Evolutionary conservation across 2,888 invertebrate species (phyloP), one percentile per base, ranked within the genome.

Genomic region (Carcina quercana): DNA sequence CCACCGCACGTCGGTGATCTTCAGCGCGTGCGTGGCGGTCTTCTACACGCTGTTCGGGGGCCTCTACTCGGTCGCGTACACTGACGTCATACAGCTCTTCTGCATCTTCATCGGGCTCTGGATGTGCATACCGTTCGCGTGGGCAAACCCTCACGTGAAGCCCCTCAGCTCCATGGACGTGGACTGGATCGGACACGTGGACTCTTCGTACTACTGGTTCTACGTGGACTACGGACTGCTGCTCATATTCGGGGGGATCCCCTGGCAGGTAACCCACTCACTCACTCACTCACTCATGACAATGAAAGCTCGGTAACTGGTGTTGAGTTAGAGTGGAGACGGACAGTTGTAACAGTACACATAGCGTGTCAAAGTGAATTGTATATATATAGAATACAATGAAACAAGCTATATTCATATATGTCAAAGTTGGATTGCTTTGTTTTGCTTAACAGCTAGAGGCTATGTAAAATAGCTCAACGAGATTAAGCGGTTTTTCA

Each of bases 31-130:
- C 70, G 97, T 99, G 50, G 98, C 98, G 11, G 94, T 98, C 26
- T 93, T 96, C 83, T 99, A 99, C 86, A 98, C 98, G 1, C 89
- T 99, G 31, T 96, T 98, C 71, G 98, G 98, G 2, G 98, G 98
- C 0, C 89, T 99, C 25, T 99, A 99, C 84, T 93, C 97, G 32
- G 98, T 99, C 38, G 98, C 98, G 1, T 99, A 98, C 72, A 99
- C 98, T 1, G 98, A 98, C 72, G 98, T 98, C 55, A 96, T 98
- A 54, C 98, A 98, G 78, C 87, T 98, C 27, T 96, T 97, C 85
- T 98, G 97, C 83, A 98, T 98, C 65, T 97, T 98, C 79, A 89
- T 98, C 56, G 98, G 98, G 15, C 86, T 99, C 71, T 98, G 98
- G 98, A 91, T 98, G 89, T 96, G 97, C 68, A 96, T 98, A 45